These are phyloP conservation scores for Sepioteuthis lessoniana DNA, from an alignment of 2,888 invertebrate species.

Conservation along the genomic window DNA sequence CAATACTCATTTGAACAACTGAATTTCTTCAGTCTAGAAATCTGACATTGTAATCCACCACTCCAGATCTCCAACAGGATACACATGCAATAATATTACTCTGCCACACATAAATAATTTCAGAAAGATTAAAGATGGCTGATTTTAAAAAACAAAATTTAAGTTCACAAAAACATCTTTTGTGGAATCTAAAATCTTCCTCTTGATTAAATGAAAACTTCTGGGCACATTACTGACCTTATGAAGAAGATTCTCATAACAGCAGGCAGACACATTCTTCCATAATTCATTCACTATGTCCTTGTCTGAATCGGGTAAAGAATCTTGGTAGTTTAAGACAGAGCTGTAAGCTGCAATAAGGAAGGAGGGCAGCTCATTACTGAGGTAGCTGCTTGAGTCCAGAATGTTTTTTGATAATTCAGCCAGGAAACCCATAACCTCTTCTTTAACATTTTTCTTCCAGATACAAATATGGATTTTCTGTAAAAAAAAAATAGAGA, in stretches of 20 bases:
- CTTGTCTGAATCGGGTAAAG: neutral
- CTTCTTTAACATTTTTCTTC: neutral
- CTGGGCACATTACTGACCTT: neutral
- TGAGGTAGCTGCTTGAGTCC: neutral
- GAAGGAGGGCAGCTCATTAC: neutral
- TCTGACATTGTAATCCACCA: too few relatives aligned
- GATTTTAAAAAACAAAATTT: too few relatives aligned
- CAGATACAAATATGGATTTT: neutral
- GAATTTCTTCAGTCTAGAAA: too few relatives aligned
- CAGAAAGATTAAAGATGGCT: too few relatives aligned
- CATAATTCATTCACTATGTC: neutral
- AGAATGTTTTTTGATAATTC: neutral
- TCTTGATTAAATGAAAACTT: too few relatives aligned
- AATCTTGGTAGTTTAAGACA: neutral
- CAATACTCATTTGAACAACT: too few relatives aligned
- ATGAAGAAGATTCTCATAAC: neutral
- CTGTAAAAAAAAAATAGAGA: neutral
- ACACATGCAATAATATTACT: too few relatives aligned
- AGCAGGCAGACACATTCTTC: neutral
- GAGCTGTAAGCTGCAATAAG: slow-evolving; percentile 4
- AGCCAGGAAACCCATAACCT: neutral
- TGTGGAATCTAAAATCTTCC: too few relatives aligned
- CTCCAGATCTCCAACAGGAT: too few relatives aligned
- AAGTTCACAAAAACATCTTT: too few relatives aligned
- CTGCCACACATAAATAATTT: too few relatives aligned